Conservation (phyloP, 2,113 vertebrate species). For the Burhinus bistriatus region DNA sequence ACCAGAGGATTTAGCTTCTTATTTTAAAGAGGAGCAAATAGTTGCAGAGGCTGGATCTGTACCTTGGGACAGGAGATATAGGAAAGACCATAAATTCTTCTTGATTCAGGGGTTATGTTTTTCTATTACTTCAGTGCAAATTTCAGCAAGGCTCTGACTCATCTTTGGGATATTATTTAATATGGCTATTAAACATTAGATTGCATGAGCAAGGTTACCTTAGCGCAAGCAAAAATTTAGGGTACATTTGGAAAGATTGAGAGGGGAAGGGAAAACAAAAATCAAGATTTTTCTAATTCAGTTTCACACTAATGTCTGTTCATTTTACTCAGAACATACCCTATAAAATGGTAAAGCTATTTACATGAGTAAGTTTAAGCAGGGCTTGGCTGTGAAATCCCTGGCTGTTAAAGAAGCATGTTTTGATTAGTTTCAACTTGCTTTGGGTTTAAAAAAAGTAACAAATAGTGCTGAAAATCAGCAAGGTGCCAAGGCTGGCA, state of each 20-base stretch:
- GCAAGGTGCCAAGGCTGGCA: conserved; percentile 59
- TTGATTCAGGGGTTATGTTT: background rate
- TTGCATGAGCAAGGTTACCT: background rate
- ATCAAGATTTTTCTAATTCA: background rate
- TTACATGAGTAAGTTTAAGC: background rate
- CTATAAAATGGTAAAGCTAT: background rate
- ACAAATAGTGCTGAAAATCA: conserved; percentile 49
- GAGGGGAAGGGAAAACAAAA: background rate
- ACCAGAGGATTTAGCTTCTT: background rate
- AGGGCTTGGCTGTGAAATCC: background rate
- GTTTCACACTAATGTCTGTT: background rate
- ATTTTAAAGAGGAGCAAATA: background rate
- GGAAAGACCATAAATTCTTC: background rate
- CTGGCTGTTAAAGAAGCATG: background rate
- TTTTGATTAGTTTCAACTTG: conserved; percentile 57
- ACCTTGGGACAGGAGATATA: background rate
- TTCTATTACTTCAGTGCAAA: background rate
- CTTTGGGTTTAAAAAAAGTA: conserved; percentile 62
- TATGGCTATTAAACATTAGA: background rate
- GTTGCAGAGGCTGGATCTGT: background rate
- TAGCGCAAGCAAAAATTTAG: background rate
- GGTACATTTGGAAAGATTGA: background rate
- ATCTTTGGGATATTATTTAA: background rate
- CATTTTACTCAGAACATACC: background rate
- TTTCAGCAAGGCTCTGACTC: background rate